Base-by-base conservation (phyloP, 2,888 invertebrate species). In the Tupiocoris notatus region DNA sequence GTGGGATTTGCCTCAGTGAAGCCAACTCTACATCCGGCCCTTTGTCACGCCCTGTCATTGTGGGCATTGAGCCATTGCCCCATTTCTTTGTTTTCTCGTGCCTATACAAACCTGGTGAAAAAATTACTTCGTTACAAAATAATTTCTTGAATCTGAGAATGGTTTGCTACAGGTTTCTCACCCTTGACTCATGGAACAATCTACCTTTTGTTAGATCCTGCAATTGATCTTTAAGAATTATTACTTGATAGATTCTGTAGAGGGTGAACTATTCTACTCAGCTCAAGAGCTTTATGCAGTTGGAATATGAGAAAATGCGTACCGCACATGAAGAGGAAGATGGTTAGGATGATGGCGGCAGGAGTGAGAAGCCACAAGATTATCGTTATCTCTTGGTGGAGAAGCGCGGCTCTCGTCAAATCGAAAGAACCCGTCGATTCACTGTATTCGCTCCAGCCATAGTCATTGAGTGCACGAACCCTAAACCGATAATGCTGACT, bases 391-490 rank as follows among this genome's bases (percentile, higher is more conserved):
- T 85, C 86, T 79, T 86, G 87, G 80, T 86, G 86, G 54, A 86
- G 81, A 81, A 86, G 81, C 79, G 86, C 86, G 1, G 77, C 74
- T 81, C 85, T 85, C 0, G 85, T 84, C n/a, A 88, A 82, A 82
- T 88, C 88, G 80, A 89, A 87, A 54, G 88, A 86, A 25, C 87
- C 86, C 80, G 91, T 93, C 67, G 87, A 85, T 79, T 87, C 85
- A 79, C 94, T 95, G 83, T 90, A 90, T 17, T 89, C 87, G 77
- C 95, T 92, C 89, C 92, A 93, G 21, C 96, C 96, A 83, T 92
- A 90, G 1, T 86, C 85, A 84, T 96, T 96, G 76, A 87, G 86
- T 0, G 95, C 94, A 78, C 90, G 88, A 65, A 94, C 93, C 9
- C 92, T 88, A 82, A 94, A 94, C 73, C 87, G 85, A 81, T 92